These are phyloP conservation scores for Tinea trinotella DNA, from an alignment of 2,888 invertebrate genomes.

Conservation along the genomic window DNA sequence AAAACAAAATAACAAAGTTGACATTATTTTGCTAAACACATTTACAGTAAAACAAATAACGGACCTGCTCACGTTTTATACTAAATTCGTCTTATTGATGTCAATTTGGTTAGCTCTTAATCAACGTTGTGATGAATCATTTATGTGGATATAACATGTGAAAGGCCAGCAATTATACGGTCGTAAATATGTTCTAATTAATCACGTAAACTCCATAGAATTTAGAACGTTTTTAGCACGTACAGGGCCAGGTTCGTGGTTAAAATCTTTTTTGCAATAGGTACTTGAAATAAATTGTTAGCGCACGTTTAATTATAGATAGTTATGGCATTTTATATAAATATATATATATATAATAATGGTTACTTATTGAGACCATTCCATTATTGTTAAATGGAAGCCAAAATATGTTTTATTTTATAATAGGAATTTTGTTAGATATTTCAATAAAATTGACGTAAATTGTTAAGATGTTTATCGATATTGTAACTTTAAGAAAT, in stretches of 20 bases:
- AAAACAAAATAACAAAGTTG: too few species aligned
- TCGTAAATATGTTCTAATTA: neutral
- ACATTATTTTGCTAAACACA: constrained; percentile 4
- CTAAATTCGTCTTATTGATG: neutral
- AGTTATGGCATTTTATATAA: constrained; percentile 16
- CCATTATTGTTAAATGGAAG: constrained; percentile 65
- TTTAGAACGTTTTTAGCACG: neutral
- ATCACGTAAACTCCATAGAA: neutral
- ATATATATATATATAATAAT: constrained; percentile 33
- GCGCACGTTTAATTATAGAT: constrained; percentile 8
- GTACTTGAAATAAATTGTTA: neutral
- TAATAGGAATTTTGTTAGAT: constrained; percentile 65
- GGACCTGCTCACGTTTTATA: neutral
- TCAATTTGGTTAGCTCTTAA: neutral
- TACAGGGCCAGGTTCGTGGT: too few species aligned
- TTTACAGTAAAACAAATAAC: neutral
- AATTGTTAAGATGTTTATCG: constrained; percentile 60
- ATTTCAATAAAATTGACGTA: constrained; percentile 54
- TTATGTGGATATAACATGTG: neutral
- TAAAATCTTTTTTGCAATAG: too few species aligned
- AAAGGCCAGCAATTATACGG: constrained; percentile 2
- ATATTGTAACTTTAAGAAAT: constrained; percentile 51
- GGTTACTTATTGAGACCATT: constrained; percentile 66
- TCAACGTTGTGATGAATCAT: neutral
- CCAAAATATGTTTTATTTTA: constrained; percentile 71